Evolutionary conservation across 2,113 vertebrate species (phyloP).

Genomic region (Thamnophis sirtalis): DNA sequence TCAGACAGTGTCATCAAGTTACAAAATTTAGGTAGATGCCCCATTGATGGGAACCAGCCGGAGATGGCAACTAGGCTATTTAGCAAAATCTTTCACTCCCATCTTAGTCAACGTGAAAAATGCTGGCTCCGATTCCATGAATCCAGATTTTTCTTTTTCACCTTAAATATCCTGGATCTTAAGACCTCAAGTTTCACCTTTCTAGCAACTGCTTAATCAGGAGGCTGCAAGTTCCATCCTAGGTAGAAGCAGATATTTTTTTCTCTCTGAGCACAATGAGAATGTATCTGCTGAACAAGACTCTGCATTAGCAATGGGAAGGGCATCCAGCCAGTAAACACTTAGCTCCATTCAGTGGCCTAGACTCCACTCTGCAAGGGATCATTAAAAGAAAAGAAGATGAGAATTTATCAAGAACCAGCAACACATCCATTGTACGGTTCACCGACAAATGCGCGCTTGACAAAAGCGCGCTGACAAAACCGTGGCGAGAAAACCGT

Average conservation of each 20-base stretch:
- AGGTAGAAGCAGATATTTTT: no score
- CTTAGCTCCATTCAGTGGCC: no score
- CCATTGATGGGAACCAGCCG: background rate
- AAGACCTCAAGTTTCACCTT: background rate
- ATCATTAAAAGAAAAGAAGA: no score
- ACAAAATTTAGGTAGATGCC: constrained; percentile 23
- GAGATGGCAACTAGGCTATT: background rate
- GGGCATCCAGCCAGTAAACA: no score
- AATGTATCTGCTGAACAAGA: no score
- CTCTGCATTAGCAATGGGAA: no score
- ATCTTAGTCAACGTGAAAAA: background rate
- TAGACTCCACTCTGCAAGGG: no score
- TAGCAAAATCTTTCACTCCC: background rate
- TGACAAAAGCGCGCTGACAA: no score
- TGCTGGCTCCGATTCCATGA: background rate
- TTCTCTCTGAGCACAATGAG: no score
- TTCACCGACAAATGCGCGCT: no score
- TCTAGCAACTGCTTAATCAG: background rate
- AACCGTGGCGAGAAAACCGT: no score
- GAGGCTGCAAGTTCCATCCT: no score
- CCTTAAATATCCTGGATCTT: background rate
- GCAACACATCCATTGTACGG: background rate
- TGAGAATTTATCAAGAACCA: background rate
- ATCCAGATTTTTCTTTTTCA: background rate
- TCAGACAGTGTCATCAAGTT: constrained; percentile 42